A percentile compares a stretch with the other conserved stretches of the same genome.
Evolutionary conservation across 2,797 vertebrate species (phyloP).

Genomic region (Chromobotia macracanthus): DNA sequence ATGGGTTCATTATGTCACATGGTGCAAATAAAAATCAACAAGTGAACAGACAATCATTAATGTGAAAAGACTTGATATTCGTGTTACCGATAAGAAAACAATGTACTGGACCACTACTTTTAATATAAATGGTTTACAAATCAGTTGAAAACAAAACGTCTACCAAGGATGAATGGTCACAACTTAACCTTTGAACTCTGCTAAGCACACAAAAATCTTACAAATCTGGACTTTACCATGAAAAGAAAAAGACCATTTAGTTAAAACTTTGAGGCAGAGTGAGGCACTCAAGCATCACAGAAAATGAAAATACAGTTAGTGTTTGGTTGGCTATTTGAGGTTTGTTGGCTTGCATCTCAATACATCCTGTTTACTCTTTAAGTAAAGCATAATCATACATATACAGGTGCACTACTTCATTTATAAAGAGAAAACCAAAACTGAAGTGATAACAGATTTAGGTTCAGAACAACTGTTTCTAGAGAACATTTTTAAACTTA

Average conservation of each 20-base stretch:
- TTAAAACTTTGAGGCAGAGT: slow-evolving; percentile 50
- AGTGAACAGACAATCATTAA: not conserved
- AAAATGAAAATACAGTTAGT: slow-evolving; percentile 53
- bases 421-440: slow-evolving; percentile 31
- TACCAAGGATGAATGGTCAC: slow-evolving; percentile 22
- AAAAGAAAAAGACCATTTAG: slow-evolving; percentile 32
- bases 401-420: slow-evolving; percentile 45
- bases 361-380: slow-evolving; percentile 33
- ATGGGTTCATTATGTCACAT: not conserved
- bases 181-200: slow-evolving; percentile 38
- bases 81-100: not conserved
- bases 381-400: slow-evolving; percentile 49
- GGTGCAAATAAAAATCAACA: not conserved
- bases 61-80: not conserved
- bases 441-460: slow-evolving; percentile 7
- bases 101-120: not conserved
- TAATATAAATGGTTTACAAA: not conserved
- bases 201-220: slow-evolving; percentile 25
- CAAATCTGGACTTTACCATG: slow-evolving; percentile 26
- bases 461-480: slow-evolving; percentile 24
- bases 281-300: slow-evolving; percentile 55
- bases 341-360: slow-evolving; percentile 55
- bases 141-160: not conserved
- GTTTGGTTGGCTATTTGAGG: slow-evolving; percentile 60
- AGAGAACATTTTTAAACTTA: slow-evolving; percentile 33